phyloP scores from a whole-genome alignment of 2,113 vertebrate species.

The Phaethon lepturus region DNA sequence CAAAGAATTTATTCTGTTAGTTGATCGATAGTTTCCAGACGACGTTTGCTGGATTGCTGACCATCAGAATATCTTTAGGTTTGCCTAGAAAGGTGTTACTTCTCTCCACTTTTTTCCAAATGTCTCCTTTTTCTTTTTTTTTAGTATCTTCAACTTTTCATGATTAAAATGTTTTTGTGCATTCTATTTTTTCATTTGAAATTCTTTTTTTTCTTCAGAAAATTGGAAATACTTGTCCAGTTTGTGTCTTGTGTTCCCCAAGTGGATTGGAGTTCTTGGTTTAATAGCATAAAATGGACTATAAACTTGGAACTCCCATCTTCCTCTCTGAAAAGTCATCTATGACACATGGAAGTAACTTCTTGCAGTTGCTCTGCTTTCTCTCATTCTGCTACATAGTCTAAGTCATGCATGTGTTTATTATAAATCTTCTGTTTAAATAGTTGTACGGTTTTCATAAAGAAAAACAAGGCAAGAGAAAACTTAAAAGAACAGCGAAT shows the following conservation, averaged over 20 bases:
- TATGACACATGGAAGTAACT: background rate
- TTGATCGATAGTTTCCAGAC: background rate
- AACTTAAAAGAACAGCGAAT: background rate
- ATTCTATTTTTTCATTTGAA: background rate
- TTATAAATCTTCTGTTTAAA: background rate
- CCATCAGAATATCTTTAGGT: background rate
- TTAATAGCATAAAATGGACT: background rate
- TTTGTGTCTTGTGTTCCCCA: background rate
- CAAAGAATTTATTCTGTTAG: background rate
- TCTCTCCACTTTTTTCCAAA: background rate
- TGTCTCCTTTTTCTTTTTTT: background rate
- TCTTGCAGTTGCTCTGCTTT: background rate
- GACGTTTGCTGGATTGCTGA: background rate
- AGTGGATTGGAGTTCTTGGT: background rate
- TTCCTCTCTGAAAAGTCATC: background rate
- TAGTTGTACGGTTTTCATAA: background rate
- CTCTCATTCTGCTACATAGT: background rate
- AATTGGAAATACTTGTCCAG: background rate
- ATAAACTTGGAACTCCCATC: background rate
- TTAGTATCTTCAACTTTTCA: background rate
- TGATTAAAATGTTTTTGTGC: background rate
- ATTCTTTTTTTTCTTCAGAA: background rate
- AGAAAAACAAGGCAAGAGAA: background rate
- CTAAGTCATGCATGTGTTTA: fast-evolving
- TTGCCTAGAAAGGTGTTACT: background rate